These are phyloP conservation scores for Archilochus colubris DNA, from an alignment of 2,113 vertebrate genomes.

Conservation along the genomic window DNA sequence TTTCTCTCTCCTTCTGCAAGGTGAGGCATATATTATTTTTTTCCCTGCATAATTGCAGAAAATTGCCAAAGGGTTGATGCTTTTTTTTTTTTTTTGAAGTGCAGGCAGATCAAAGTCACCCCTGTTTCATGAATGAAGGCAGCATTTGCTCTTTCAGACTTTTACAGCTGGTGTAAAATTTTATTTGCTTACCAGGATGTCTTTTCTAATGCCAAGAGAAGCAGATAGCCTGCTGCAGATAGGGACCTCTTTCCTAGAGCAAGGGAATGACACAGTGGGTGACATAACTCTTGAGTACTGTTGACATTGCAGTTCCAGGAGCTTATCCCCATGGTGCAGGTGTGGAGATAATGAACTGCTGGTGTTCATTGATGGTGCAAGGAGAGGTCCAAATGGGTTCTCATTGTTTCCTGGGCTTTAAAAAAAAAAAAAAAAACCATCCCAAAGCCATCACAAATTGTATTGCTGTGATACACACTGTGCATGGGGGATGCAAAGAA, in stretches of 20 bases:
- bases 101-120: not conserved
- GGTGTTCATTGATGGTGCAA: not conserved
- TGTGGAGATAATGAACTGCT: not conserved
- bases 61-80: not conserved
- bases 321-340: not conserved
- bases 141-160: not conserved
- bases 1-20: conserved; percentile 2
- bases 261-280: not conserved
- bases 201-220: not conserved
- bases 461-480: not conserved
- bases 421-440: not conserved
- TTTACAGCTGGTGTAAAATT: not conserved
- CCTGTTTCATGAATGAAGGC: not conserved
- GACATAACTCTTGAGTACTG: not conserved
- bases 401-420: not conserved
- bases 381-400: not conserved
- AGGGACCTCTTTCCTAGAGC: not conserved
- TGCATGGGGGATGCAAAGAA: not conserved
- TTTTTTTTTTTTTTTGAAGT: not conserved
- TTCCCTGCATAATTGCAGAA: not conserved
- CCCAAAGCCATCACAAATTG: not conserved
- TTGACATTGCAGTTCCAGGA: not conserved
- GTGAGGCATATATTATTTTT: not conserved
- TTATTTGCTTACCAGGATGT: not conserved
- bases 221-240: fast-evolving